A percentile compares a stretch with the other conserved stretches of the same genome.
Conservation (phyloP, 92 coral and sea anemone species). For the Hydrozoanthus gracilis region DNA sequence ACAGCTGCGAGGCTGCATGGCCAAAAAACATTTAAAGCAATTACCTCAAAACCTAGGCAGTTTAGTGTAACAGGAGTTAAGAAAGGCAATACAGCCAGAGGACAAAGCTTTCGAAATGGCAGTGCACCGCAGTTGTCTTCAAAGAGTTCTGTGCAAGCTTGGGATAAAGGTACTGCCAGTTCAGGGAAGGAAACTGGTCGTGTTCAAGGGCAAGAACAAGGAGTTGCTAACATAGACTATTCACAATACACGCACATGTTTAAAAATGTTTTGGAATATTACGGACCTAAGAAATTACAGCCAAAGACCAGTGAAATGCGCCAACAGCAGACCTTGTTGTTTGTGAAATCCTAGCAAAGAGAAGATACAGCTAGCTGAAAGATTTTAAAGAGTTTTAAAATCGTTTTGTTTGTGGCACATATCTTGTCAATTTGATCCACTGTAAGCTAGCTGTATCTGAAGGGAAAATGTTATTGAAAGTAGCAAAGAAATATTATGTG, state of each 20-base stretch:
- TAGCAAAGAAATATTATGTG: too few relatives aligned
- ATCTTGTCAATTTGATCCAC: too few relatives aligned
- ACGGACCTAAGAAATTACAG: conserved; percentile 76
- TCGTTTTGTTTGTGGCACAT: too few relatives aligned
- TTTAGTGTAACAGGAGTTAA: background rate
- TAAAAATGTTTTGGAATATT: conserved; percentile 85
- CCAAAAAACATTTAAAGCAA: background rate
- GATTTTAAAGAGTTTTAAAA: too few relatives aligned
- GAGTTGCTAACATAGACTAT: conserved; percentile 55
- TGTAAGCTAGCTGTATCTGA: too few relatives aligned
- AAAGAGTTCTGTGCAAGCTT: background rate
- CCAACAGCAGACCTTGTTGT: conserved; percentile 35
- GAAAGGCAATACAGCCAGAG: background rate
- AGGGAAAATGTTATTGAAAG: too few relatives aligned
- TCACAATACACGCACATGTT: conserved; percentile 90
- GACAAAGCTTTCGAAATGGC: background rate
- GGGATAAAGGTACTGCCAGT: background rate
- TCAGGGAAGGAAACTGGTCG: background rate
- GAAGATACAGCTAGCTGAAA: background rate
- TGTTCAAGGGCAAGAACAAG: background rate
- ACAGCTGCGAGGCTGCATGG: conserved; percentile 13
- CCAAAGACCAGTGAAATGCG: conserved; percentile 61
- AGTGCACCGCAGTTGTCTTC: conserved; percentile 25
- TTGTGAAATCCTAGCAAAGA: conserved; percentile 24
- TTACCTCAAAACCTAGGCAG: conserved; percentile 6